Evolutionary conservation across 2,888 invertebrate species (phyloP).

Genomic region (Bimastos eiseni): DNA sequence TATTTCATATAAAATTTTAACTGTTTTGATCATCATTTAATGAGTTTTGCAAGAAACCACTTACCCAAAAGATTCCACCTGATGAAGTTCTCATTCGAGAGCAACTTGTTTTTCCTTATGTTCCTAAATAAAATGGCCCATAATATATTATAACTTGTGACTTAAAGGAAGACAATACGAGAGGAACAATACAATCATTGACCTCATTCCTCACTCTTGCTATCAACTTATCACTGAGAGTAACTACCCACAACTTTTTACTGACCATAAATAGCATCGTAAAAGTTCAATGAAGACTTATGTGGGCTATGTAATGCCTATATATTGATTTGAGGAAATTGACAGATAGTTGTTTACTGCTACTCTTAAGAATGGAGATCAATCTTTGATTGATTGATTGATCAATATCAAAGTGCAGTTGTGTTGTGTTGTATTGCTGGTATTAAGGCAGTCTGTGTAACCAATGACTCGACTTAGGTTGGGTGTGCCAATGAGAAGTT

Average conservation of each 20-base stretch:
- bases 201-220: neutral
- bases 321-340: too few relatives aligned
- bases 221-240: neutral
- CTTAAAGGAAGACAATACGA: neutral
- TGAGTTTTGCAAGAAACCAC: conserved; percentile 15
- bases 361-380: too few relatives aligned
- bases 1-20: neutral
- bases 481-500: too few relatives aligned
- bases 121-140: conserved; percentile 50
- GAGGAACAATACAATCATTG: neutral
- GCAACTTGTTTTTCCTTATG: conserved; percentile 66
- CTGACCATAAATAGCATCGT: too few relatives aligned
- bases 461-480: too few relatives aligned
- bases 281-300: too few relatives aligned
- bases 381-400: too few relatives aligned
- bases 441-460: too few relatives aligned
- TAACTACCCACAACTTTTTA: neutral
- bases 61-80: conserved; percentile 57
- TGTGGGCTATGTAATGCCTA: too few relatives aligned
- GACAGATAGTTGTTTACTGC: too few relatives aligned
- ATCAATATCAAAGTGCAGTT: too few relatives aligned
- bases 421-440: too few relatives aligned
- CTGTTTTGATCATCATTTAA: neutral
- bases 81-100: conserved; percentile 70
- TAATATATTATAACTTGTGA: neutral